Conservation (phyloP, 2,888 invertebrate genomes). For the Thymelicus lineola region DNA sequence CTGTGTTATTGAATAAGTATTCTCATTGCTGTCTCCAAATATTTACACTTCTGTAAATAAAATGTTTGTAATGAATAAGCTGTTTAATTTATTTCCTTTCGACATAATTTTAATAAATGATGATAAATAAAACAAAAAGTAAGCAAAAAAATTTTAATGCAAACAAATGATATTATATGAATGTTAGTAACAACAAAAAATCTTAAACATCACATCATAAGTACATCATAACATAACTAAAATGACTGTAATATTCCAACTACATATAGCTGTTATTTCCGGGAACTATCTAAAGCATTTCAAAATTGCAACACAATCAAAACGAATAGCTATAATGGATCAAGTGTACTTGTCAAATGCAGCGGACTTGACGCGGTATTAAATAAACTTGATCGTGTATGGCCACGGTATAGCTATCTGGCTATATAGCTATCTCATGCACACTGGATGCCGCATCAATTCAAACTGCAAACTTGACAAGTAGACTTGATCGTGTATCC, state of each 20-base stretch:
- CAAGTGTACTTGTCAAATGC: too few relatives aligned
- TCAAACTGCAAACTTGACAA: too few relatives aligned
- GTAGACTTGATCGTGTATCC: too few relatives aligned
- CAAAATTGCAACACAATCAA: background rate
- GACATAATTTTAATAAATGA: background rate
- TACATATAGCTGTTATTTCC: background rate
- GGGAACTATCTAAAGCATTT: background rate
- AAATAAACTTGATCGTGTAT: too few relatives aligned
- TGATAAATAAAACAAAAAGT: conserved; percentile 57
- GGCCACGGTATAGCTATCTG: too few relatives aligned
- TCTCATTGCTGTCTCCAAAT: conserved; percentile 48
- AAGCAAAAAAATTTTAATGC: conserved; percentile 58
- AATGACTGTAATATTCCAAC: background rate
- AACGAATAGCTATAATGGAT: background rate
- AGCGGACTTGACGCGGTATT: too few relatives aligned
- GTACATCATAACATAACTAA: conserved; percentile 46
- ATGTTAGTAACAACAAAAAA: conserved; percentile 57
- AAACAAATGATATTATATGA: conserved; percentile 43
- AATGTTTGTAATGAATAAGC: conserved; percentile 54
- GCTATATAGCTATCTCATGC: too few relatives aligned
- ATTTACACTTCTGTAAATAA: conserved; percentile 76
- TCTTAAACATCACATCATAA: conserved; percentile 46
- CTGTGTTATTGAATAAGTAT: conserved; percentile 45
- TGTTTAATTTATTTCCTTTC: background rate
- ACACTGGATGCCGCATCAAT: too few relatives aligned